These are phyloP conservation scores for Crocidura indochinensis DNA, from an alignment of 2,797 vertebrate genomes.

Conservation along the genomic window DNA sequence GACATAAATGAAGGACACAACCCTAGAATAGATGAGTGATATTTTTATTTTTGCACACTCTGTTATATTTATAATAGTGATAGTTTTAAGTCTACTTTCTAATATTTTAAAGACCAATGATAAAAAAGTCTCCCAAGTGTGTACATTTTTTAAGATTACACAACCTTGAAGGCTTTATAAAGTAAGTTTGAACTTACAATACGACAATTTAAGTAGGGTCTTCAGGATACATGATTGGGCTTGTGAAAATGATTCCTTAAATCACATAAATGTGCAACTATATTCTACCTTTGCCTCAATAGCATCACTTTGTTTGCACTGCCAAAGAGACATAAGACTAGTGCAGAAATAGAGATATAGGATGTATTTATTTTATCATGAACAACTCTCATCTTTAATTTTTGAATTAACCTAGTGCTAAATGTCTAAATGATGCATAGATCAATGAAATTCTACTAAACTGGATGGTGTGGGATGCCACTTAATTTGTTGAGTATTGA, in stretches of 20 bases:
- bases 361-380: neutral
- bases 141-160: constrained; percentile 7
- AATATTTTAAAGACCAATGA: constrained; percentile 41
- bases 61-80: constrained; percentile 20
- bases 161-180: constrained; percentile 4
- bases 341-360: neutral
- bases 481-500: neutral
- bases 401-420: constrained; percentile 27
- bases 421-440: constrained; percentile 4
- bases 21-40: neutral
- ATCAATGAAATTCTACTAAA: constrained; percentile 20
- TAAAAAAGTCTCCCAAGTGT: constrained; percentile 23
- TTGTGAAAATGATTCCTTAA: neutral
- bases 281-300: neutral
- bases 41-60: neutral
- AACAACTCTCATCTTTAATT: neutral
- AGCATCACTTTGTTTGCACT: neutral
- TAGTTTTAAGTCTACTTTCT: constrained; percentile 52
- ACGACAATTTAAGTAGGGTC: neutral
- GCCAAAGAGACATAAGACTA: neutral
- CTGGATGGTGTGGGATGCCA: neutral
- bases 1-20: neutral
- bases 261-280: neutral
- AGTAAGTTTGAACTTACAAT: neutral
- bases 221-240: neutral